Base-by-base conservation (phyloP, 1,140 invertebrate species). In the Drosophila athabasca region DNA sequence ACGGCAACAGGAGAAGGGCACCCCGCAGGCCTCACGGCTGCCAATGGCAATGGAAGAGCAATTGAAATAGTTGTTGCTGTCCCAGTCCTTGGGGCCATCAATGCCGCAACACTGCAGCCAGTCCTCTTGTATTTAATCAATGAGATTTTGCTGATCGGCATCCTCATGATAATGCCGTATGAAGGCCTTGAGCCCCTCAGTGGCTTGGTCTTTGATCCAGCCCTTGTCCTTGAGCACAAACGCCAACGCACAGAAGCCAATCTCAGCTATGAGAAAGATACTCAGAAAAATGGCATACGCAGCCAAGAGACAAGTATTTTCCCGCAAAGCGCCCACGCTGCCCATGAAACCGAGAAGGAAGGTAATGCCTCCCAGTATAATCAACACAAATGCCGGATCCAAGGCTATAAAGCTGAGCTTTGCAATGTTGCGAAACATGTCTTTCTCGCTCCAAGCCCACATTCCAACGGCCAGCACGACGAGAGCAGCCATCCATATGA, bases 121-220 rank as follows among this genome's bases (percentile, higher is more conserved):
- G 92, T 98, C 97, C 93, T 98, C 96, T 93, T 99, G 98, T 76
- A 99, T 98, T 98, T 98, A 99, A 92, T 99, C 98, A 75, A 99
- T 99, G 13, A 99, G 93, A 93, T 99, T 98, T 92, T 99, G 98
- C 90, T 99, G 96, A 93, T 99, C 98, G 8, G 97, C 97, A 93
- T 99, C 98, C 92, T 99, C 98, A 82, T 98, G 94, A 92, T 99
- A 99, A 90, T 98, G 97, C 15, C 97, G 96, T 62, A 99, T 99
- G 91, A 98, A 98, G 5, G 96, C 96, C 92, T 98, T 96, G 82
- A 99, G 96, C 22, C 97, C 97, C 78, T 94, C 95, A 24, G 97
- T 97, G 7, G 97, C 97, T 94, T 98, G 97, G 64, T 95, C 94
- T 93, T 98, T 97, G 58, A 98, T 97, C 97, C 97, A 98, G 41